Percentiles rank a stretch among this genome's conserved stretches.
phyloP scores from a whole-genome alignment of 2,113 vertebrate genomes.

The Cygnus atratus region DNA sequence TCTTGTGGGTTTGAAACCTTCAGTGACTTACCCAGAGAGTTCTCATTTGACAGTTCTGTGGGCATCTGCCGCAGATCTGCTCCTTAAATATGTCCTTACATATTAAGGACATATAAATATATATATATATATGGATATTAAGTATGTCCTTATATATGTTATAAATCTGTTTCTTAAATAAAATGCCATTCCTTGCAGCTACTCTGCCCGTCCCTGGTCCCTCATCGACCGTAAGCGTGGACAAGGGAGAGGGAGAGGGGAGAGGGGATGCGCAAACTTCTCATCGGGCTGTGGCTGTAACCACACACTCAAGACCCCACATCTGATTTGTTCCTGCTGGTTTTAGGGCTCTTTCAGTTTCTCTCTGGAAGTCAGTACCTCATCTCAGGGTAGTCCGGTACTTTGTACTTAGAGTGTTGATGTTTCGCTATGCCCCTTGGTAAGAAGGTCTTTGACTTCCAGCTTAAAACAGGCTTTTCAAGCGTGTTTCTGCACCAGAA shows the following conservation, averaged over 20 bases:
- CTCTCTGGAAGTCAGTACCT: neutral
- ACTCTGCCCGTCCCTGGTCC: neutral
- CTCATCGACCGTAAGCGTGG: neutral
- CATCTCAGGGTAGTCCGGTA: neutral
- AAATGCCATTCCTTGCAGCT: neutral
- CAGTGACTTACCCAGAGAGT: neutral
- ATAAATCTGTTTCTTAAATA: neutral
- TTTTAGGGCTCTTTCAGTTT: neutral
- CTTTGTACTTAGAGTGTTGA: neutral
- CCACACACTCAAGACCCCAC: fast-evolving
- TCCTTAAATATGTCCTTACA: neutral
- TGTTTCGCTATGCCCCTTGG: neutral
- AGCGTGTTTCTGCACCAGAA: neutral
- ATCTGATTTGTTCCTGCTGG: neutral
- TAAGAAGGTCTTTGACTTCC: neutral
- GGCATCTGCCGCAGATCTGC: conserved; percentile 17
- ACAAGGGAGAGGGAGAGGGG: neutral
- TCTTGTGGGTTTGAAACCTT: neutral
- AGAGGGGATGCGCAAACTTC: neutral
- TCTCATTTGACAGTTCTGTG: neutral
- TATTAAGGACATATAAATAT: too few species aligned
- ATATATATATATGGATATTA: too few species aligned
- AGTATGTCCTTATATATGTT: too few species aligned
- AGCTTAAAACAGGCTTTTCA: neutral
- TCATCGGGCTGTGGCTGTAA: neutral